Conservation (phyloP, 2,797 vertebrate genomes). For the Phoebastria nigripes region DNA sequence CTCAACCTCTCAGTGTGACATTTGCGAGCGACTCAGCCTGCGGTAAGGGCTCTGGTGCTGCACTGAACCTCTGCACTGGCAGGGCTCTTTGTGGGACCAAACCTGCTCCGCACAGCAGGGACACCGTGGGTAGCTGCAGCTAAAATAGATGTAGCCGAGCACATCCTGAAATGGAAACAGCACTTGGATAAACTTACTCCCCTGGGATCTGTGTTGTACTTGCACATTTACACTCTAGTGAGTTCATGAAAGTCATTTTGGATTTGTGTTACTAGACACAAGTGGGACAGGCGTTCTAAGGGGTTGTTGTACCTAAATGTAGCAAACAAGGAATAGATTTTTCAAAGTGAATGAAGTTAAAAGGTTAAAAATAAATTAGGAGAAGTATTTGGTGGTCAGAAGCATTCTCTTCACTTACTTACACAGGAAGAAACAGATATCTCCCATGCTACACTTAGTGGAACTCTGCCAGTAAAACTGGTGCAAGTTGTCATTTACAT, state of each 20-base stretch:
- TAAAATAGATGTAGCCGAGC: neutral
- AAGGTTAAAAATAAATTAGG: neutral
- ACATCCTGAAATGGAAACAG: neutral
- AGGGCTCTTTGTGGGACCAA: neutral
- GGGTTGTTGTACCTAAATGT: neutral
- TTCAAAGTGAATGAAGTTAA: neutral
- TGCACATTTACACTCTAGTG: neutral
- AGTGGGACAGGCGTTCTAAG: neutral
- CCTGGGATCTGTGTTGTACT: neutral
- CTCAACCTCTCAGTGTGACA: neutral
- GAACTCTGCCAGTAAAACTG: neutral
- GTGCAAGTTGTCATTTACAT: neutral
- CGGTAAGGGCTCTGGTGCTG: neutral
- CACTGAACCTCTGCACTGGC: neutral
- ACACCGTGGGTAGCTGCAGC: neutral
- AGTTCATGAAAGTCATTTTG: neutral
- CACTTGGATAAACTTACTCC: neutral
- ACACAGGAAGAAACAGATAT: neutral
- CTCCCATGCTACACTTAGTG: accelerated
- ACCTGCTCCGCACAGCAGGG: neutral
- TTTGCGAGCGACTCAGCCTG: accelerated
- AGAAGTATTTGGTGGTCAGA: neutral
- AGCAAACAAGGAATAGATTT: neutral
- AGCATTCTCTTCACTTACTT: neutral
- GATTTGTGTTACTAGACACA: neutral